Evolutionary conservation across 1,140 invertebrate genomes (phyloP), one percentile per base, ranked within the genome.

Genomic region (Lerema accius): DNA sequence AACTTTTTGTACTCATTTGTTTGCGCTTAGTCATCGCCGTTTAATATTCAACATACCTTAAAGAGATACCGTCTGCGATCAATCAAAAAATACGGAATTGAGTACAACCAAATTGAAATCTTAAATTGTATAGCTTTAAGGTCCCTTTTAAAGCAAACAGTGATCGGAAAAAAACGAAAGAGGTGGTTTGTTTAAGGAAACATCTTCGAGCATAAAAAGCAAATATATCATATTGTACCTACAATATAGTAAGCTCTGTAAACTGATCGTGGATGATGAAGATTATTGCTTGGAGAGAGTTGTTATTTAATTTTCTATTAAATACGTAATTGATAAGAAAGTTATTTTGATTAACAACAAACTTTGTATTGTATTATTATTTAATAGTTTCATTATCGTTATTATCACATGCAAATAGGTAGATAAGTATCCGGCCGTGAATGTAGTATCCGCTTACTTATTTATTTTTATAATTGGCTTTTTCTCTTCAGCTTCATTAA

Each of bases 11-110:
- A 74, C 75, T 79, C 78, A 83, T 82, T 82, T 84, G 80, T 88
- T 81, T 80, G 69, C 73, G 82, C 82, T 84, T 74, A 86, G 82
- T 86, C 86, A 89, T 86, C 76, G 58, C 78, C 69, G 73, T 78
- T 80, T 80, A 80, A 80, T 83, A 86, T 80, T 79, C 74, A 77
- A 79, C 75, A 78, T 80, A 67, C 65, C 67, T 70, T 72, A 66
- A 79, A 65, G 58, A 77, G 72, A 76, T 81, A 84, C 73, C 75
- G 73, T 66, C 60, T 71, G 65, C 72, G 49, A 88, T 88, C 83
- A 81, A 88, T 88, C 82, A 84, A 77, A 75, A 55, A 67, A 48
- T 32, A 58, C 35, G 49, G 37, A 26, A 53, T 19, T 26, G 28
- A n/a, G 4, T 2, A 45, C 43, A 55, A 43, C 45, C 6, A 35